Conservation (phyloP, 1,140 invertebrate genomes). For the Drosophila saltans region DNA sequence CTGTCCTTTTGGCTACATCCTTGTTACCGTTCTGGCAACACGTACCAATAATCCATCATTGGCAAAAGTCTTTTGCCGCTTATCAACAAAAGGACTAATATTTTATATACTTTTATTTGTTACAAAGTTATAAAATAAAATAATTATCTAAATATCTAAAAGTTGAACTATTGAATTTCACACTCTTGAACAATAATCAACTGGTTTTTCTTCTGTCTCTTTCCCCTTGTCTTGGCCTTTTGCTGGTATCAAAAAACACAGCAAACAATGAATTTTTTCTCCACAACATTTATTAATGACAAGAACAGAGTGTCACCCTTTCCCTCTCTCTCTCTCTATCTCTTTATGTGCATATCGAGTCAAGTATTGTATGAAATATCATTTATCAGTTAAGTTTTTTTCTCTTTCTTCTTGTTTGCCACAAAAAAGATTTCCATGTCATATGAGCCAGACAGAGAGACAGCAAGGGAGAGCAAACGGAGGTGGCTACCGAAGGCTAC, state of each 20-base stretch:
- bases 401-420: constrained; percentile 64
- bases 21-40: constrained; percentile 55
- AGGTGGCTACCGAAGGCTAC: constrained; percentile 57
- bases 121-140: too few relatives aligned
- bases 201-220: too few relatives aligned
- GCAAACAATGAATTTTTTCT: too few relatives aligned
- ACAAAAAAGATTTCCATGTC: constrained; percentile 82
- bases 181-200: too few relatives aligned
- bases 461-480: constrained; percentile 25
- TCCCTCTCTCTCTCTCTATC: too few relatives aligned
- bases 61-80: constrained; percentile 32
- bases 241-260: too few relatives aligned
- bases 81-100: background rate
- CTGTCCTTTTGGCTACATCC: constrained; percentile 53
- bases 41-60: constrained; percentile 76
- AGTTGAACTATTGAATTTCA: too few relatives aligned
- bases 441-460: constrained; percentile 53
- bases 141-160: too few relatives aligned
- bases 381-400: constrained; percentile 72
- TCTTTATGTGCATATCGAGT: constrained; percentile 69
- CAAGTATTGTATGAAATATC: constrained; percentile 64
- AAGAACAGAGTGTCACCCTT: too few relatives aligned
- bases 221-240: too few relatives aligned
- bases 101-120: too few relatives aligned
- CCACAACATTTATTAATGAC: constrained; percentile 69